phyloP scores from a whole-genome alignment of 2,888 invertebrate genomes.

The Temnothorax ravouxi region DNA sequence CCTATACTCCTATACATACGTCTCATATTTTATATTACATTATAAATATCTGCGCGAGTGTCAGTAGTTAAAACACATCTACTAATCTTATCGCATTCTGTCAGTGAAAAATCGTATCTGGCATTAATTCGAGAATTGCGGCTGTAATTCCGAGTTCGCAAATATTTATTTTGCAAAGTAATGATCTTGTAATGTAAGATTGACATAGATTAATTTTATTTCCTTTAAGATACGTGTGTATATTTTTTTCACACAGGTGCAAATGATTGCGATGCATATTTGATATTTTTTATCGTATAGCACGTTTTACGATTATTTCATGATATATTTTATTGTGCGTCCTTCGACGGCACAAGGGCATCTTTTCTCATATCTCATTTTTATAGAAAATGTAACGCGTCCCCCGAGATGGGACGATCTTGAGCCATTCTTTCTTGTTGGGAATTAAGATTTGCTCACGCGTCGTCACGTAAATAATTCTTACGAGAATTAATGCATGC shows the following conservation, averaged over 20 bases:
- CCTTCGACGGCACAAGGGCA: not conserved
- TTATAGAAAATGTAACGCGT: conserved; percentile 16
- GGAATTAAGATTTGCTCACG: conserved; percentile 42
- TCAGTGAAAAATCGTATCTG: conserved; percentile 3
- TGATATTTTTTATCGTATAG: not conserved
- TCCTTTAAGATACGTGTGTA: not conserved
- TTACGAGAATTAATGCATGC: conserved; percentile 27
- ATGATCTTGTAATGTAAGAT: not conserved
- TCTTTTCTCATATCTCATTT: conserved; percentile 8
- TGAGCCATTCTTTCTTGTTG: conserved; percentile 1
- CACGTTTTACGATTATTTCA: not conserved
- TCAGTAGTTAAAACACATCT: not conserved
- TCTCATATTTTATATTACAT: not conserved
- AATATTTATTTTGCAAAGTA: not conserved
- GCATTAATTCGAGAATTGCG: not conserved
- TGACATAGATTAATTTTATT: not conserved
- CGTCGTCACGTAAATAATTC: conserved; percentile 53
- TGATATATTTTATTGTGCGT: not conserved
- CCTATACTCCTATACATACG: no score
- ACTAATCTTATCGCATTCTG: not conserved
- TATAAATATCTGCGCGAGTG: not conserved
- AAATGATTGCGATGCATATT: not conserved
- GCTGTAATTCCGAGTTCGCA: not conserved
- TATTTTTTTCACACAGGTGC: not conserved
- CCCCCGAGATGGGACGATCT: not conserved